phyloP scores from a whole-genome alignment of 2,113 vertebrate genomes.

The Erythrocercus mccallii region DNA sequence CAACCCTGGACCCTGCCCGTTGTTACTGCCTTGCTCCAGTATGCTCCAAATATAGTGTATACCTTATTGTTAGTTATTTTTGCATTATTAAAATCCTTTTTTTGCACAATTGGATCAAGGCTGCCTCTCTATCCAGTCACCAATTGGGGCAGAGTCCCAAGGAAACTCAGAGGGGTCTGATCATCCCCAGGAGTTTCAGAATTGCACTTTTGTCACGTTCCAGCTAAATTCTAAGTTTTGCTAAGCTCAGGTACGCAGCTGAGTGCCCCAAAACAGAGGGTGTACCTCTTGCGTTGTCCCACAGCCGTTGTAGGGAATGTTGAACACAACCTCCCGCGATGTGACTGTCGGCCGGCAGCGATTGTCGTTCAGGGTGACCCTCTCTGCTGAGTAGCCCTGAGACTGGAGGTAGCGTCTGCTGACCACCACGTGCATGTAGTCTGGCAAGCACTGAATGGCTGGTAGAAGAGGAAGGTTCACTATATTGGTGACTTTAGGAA shows the following conservation, averaged over 20 bases:
- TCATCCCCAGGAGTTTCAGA: not conserved
- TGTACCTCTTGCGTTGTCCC: constrained; percentile 61
- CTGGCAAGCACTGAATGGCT: constrained; percentile 65
- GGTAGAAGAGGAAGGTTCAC: not conserved
- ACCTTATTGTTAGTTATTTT: not conserved
- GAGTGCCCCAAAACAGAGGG: accelerated
- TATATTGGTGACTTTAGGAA: not conserved
- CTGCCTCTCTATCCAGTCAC: not conserved
- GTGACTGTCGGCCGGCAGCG: constrained; percentile 48
- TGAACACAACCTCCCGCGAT: constrained; percentile 28
- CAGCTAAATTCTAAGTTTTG: not conserved
- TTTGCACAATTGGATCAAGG: not conserved
- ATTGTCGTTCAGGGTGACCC: not conserved
- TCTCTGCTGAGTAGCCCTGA: constrained; percentile 30
- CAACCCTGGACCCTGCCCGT: not conserved
- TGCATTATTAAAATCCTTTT: not conserved
- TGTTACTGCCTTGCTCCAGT: not conserved
- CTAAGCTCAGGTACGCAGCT: not conserved
- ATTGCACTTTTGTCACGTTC: not conserved
- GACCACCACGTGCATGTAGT: constrained; percentile 68
- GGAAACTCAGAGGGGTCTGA: not conserved
- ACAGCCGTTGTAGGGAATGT: constrained; percentile 66
- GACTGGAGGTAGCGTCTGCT: constrained; percentile 61
- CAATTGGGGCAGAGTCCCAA: not conserved
- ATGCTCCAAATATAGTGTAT: not conserved